A percentile compares a stretch with the other conserved stretches of the same genome.
Conservation (phyloP, 2,888 invertebrate genomes). For the Tupiocoris notatus region DNA sequence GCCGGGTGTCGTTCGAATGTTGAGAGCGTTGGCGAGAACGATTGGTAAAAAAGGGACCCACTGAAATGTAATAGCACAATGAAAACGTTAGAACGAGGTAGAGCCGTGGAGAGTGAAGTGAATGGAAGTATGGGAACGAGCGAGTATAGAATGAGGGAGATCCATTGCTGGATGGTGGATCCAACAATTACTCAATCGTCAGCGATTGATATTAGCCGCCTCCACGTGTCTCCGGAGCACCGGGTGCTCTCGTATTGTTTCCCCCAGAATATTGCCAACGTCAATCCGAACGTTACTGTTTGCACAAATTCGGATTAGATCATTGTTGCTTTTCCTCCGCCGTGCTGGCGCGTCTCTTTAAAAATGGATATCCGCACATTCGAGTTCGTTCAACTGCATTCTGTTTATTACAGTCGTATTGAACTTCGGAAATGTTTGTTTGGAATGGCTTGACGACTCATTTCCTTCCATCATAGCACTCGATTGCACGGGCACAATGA, state of each 20-base stretch:
- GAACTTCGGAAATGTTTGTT: background rate
- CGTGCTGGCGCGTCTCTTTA: background rate
- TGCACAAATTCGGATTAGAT: background rate
- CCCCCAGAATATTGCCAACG: background rate
- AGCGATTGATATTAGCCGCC: background rate
- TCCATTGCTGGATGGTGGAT: background rate
- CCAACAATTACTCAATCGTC: background rate
- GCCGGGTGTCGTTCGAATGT: no score
- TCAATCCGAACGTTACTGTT: background rate
- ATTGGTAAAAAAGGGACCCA: no score
- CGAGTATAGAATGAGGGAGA: background rate
- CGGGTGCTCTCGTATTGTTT: no score
- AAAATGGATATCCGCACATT: background rate
- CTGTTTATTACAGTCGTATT: background rate
- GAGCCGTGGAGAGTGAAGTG: no score
- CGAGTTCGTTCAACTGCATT: background rate
- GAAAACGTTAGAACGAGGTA: no score
- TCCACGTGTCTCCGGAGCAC: background rate
- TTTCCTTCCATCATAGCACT: no score
- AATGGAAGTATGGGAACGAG: background rate
- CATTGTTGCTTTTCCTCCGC: background rate
- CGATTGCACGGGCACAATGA: no score
- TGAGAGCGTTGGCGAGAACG: no score
- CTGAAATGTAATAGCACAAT: no score
- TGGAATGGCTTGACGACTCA: no score